Evolutionary conservation across 2,888 invertebrate species (phyloP), one percentile per base, ranked within the genome.

Genomic region (Caenorhabditis sp.): DNA sequence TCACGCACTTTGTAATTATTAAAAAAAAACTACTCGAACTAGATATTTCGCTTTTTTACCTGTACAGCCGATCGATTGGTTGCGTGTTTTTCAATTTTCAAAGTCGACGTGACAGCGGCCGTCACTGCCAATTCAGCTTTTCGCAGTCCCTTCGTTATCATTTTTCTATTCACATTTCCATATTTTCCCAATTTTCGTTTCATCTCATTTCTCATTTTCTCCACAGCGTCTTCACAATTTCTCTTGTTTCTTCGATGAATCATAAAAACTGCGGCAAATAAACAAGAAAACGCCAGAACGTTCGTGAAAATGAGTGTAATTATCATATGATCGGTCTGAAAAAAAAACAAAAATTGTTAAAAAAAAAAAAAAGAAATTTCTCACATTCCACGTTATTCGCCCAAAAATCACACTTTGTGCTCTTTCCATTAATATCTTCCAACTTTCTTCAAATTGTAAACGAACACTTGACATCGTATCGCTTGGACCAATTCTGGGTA

Each of bases 311-410:
- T 73, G 12, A 73, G 57, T 10, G 65, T 65, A n/a, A 65, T 62
- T 23, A 73, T 73, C n/a, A 73, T 31, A 57, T 73, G 73, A 53
- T 73, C 73, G 0, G 72, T 72, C 67, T 71, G 71, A 31, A 71
- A 62, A 37, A 31, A 43, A 31, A 14, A 12, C 17, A 19, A 1
- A 19, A 58, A 23, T 31, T 31, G 10, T 51, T n/a, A 54, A 58
- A 17, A 8, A 14, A 37, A n/a, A 23, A n/a, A n/a, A n/a, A n/a
- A n/a, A n/a, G n/a, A 53, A 8, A 36, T 10, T 19, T 8, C 70
- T 37, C 31, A 71, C 66, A 63, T 72, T 72, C 72, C 72, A 72
- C 2, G 72, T 55, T 0, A 67, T 10, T 8, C 67, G 63, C 26
- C 72, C 72, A 50, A 72, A 67, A 61, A 72, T 72, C 6, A 65